These are phyloP conservation scores for Drosophila phalerata DNA, from an alignment of 2,888 invertebrate species.

Conservation along the genomic window DNA sequence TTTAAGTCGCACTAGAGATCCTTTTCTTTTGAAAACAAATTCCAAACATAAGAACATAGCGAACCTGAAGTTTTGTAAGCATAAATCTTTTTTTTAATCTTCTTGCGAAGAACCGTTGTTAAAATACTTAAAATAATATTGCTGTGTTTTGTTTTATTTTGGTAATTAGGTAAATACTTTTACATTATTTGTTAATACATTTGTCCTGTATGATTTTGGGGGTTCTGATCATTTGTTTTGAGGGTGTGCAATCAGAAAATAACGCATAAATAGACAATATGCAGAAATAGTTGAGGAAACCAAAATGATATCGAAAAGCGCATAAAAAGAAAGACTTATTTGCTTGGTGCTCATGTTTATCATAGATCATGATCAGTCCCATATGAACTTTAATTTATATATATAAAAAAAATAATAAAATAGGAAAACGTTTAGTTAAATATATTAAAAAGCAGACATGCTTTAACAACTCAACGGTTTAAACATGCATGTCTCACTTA, in stretches of 20 bases:
- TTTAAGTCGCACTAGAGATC: neutral
- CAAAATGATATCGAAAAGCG: conserved; percentile 32
- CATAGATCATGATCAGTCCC: conserved; percentile 25
- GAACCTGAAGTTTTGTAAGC: no score
- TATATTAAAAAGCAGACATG: conserved; percentile 58
- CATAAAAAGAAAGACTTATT: conserved; percentile 28
- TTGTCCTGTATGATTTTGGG: conserved; percentile 32
- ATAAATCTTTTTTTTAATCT: no score
- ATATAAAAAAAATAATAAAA: conserved; percentile 8
- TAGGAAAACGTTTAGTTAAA: neutral
- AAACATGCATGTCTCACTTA: conserved; percentile 55
- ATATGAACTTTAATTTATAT: conserved; percentile 3
- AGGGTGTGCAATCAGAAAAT: conserved; percentile 45
- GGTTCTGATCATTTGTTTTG: conserved; percentile 21
- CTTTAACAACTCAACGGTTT: conserved; percentile 53
- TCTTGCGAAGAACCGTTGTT: neutral
- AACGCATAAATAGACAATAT: conserved; percentile 19
- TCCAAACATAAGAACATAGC: no score
- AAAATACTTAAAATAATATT: conserved; percentile 5
- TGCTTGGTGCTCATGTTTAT: conserved; percentile 44
- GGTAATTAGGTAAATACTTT: neutral
- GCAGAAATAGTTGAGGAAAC: conserved; percentile 32
- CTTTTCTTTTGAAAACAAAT: no score
- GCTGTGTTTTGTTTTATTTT: conserved; percentile 9
- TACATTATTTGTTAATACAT: conserved; percentile 1